These are phyloP conservation scores for Drosophila subobscura DNA, from an alignment of 1,140 invertebrate genomes.

Conservation along the genomic window DNA sequence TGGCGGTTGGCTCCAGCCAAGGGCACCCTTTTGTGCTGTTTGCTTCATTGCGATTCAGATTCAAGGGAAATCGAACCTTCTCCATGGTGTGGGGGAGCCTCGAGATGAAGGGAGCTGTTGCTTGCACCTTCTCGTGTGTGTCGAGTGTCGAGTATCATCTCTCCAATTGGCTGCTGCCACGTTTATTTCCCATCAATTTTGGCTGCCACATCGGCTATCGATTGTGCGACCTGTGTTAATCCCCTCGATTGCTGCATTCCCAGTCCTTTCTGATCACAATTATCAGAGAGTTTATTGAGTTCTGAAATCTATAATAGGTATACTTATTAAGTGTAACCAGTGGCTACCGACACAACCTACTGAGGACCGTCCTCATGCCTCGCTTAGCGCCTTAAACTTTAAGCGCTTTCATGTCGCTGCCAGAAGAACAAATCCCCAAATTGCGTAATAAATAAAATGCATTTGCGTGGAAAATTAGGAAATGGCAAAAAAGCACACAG, in stretches of 20 bases:
- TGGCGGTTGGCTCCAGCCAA: no score
- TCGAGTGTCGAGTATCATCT: conserved; percentile 29
- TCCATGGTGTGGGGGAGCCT: no score
- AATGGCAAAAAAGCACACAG: conserved; percentile 33
- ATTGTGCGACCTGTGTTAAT: conserved; percentile 14
- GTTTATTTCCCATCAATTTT: conserved; percentile 57
- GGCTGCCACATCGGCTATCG: conserved; percentile 2
- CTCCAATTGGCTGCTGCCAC: conserved; percentile 63
- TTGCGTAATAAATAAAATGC: conserved; percentile 76
- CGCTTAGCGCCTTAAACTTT: conserved; percentile 39
- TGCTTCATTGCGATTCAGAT: no score
- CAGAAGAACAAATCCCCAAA: conserved; percentile 56
- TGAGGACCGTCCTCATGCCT: conserved; percentile 33
- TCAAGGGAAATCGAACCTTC: no score
- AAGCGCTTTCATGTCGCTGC: conserved; percentile 42
- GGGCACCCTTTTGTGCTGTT: no score
- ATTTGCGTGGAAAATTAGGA: conserved; percentile 74
- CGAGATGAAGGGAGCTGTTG: neutral
- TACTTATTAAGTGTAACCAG: neutral
- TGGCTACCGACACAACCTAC: conserved; percentile 18
- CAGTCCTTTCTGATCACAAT: conserved; percentile 31
- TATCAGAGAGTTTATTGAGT: conserved; percentile 13
- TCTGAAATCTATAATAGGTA: conserved; percentile 14
- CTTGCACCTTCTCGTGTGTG: conserved; percentile 24
- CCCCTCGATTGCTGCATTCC: conserved; percentile 14